Conservation (phyloP, 2,113 vertebrate genomes). For the Lophochroa leadbeateri region DNA sequence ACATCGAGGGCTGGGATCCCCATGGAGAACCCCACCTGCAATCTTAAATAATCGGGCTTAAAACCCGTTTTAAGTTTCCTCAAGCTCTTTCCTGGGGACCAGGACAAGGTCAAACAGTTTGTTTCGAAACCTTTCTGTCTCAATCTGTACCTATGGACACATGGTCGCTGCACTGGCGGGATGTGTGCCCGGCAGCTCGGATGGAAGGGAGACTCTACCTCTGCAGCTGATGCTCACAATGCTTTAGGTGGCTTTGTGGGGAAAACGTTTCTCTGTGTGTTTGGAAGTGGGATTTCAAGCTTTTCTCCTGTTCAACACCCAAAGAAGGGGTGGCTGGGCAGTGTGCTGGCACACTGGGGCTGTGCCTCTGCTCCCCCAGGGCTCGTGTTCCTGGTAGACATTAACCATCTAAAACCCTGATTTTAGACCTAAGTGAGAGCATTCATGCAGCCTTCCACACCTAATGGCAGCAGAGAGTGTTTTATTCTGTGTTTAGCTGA, state of each 20-base stretch:
- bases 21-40: not conserved
- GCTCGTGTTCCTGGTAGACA: not conserved
- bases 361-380: not conserved
- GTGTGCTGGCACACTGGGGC: fast-evolving
- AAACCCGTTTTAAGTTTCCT: not conserved
- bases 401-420: not conserved
- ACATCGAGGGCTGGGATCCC: not conserved
- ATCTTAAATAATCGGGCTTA: not conserved
- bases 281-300: not conserved
- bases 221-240: fast-evolving
- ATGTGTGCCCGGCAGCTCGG: not conserved
- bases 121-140: not conserved
- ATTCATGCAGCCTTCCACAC: not conserved
- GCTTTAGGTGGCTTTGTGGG: not conserved
- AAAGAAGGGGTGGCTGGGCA: not conserved
- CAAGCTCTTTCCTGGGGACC: not conserved
- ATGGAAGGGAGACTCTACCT: fast-evolving
- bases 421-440: not conserved
- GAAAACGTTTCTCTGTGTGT: not conserved
- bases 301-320: not conserved
- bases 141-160: fast-evolving
- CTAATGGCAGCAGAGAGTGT: fast-evolving
- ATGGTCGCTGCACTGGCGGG: fast-evolving
- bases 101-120: not conserved
- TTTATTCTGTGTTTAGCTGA: not conserved